These are phyloP conservation scores for Hydrolagus colliei DNA, from an alignment of 2,797 vertebrate genomes.

Conservation along the genomic window DNA sequence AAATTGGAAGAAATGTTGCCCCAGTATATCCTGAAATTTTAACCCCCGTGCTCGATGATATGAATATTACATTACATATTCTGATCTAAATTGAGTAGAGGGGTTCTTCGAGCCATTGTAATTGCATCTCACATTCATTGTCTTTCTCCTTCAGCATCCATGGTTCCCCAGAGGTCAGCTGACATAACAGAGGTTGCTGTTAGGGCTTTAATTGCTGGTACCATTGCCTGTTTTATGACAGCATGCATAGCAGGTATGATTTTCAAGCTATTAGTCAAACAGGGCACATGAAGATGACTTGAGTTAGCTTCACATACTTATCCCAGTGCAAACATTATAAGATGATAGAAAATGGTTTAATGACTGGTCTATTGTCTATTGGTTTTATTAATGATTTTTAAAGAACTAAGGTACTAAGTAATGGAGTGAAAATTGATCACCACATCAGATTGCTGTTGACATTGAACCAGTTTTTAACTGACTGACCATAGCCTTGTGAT, in stretches of 20 bases:
- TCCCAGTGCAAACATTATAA: too few relatives aligned
- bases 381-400: too few relatives aligned
- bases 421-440: too few relatives aligned
- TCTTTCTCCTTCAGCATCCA: constrained; percentile 53
- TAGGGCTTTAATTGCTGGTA: constrained; percentile 70
- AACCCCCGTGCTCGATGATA: neutral
- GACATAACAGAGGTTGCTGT: constrained; percentile 64
- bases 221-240: constrained; percentile 70
- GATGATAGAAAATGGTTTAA: too few relatives aligned
- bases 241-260: constrained; percentile 74
- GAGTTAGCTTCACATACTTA: too few relatives aligned
- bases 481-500: too few relatives aligned
- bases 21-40: neutral
- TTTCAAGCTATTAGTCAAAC: neutral
- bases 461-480: too few relatives aligned
- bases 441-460: too few relatives aligned
- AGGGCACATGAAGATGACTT: too few relatives aligned
- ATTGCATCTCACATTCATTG: neutral
- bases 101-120: neutral
- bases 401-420: too few relatives aligned
- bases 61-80: neutral
- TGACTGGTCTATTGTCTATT: too few relatives aligned
- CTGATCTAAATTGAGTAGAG: neutral
- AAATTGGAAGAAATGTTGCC: neutral
- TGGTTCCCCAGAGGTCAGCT: constrained; percentile 63